Evolutionary conservation across 2,888 invertebrate species (phyloP).

Genomic region (Melangyna quadrimaculata): DNA sequence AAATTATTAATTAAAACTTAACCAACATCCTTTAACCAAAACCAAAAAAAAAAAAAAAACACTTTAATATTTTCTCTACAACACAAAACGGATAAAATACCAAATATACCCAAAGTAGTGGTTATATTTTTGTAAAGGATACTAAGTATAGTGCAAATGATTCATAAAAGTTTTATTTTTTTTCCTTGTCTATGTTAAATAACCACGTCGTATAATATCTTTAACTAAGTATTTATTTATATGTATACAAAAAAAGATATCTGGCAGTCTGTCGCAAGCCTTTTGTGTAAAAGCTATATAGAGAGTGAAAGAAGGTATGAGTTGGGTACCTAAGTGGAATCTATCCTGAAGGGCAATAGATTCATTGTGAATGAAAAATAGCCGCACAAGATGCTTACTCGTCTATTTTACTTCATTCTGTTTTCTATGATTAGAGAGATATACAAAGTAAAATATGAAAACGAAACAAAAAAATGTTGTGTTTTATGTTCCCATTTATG

Average conservation of each 20-base stretch:
- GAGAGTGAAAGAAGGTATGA: constrained; percentile 7
- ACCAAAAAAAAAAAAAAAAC: no score
- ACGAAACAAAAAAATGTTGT: constrained; percentile 13
- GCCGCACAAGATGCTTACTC: constrained; percentile 55
- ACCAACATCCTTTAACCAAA: no score
- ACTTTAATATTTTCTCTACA: no score
- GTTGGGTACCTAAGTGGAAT: constrained; percentile 16
- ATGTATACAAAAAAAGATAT: constrained; percentile 12
- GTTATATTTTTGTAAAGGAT: not conserved
- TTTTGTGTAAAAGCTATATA: constrained; percentile 29
- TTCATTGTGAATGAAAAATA: constrained; percentile 51
- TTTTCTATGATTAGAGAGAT: constrained; percentile 9
- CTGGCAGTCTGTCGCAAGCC: constrained; percentile 48
- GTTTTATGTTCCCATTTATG: constrained; percentile 54
- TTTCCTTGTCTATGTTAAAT: not conserved
- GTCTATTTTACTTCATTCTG: constrained; percentile 42
- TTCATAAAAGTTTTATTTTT: constrained; percentile 44
- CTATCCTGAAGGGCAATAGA: not conserved
- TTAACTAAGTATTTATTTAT: no score
- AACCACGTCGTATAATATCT: not conserved
- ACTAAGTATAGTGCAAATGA: constrained; percentile 46
- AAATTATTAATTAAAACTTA: no score
- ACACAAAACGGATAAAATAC: not conserved
- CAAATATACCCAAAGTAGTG: not conserved
- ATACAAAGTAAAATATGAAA: constrained; percentile 41